Base-by-base conservation (phyloP, 2,113 vertebrate genomes). In the Tetrax tetrax region DNA sequence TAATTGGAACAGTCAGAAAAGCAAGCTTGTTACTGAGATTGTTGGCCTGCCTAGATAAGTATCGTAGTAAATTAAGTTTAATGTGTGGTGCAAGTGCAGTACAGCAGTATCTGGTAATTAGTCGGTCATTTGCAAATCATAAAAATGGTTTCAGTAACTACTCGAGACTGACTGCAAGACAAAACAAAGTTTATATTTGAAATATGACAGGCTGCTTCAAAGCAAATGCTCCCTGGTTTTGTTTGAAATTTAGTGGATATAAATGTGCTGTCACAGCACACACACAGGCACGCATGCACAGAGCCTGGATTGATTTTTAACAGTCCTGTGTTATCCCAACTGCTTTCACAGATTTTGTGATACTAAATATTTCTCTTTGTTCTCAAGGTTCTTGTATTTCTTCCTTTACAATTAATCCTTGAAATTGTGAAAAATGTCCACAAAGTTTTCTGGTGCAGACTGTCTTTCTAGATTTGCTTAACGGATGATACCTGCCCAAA, bases 261-360 rank as follows among this genome's bases (percentile, higher is more conserved):
- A 16, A 54, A 7, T 14, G 43, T 47, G 56, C 57, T 45, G 53
- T 38, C 6, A 2, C 35, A 35, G 61, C 65, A 48, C n/a, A 6
- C 3, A 0, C 18, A 8, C 1, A 0, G 16, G 6, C 15, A 4
- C 1, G 1, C 24, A 2, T 12, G 8, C 37, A 5, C 0, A 0
- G 16, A 24, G 16, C 17, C 50, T 31, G 31, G 50, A 10, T 2
- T 65, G 21, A 14, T 68, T 76, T 61, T 65, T 74, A 53, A 18
- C 57, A 64, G 43, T 53, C 69, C 23, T 65, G 13, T 47, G 29
- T 71, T 74, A 61, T 4, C 68, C 14, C 13, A 48, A 3, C 12
- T 60, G 28, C 78, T 72, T 81, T 23, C 64, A 35, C 3, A 6
- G 37, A 4, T 61, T 74, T 68, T n/a, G 35, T 63, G 43, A 29